Conservation (phyloP, 1,140 invertebrate species). For the Mamestra configurata region DNA sequence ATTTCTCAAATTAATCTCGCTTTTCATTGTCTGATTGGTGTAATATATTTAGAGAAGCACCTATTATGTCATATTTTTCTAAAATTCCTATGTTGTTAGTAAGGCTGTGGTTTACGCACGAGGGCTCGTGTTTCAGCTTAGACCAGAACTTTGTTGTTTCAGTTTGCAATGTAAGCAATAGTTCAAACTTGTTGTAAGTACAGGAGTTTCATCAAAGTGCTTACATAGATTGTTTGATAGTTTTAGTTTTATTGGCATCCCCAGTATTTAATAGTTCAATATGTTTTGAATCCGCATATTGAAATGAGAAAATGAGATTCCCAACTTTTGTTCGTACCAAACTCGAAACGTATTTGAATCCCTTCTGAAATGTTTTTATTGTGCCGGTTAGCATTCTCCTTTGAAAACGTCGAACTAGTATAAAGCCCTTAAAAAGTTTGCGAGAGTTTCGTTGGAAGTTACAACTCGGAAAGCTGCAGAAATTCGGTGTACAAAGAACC, state of each 20-base stretch:
- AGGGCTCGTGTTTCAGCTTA: background rate
- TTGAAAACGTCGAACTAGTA: conserved; percentile 11
- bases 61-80: conserved; percentile 21
- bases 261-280: background rate
- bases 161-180: background rate
- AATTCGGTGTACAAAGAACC: background rate
- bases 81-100: conserved; percentile 12
- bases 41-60: conserved; percentile 8
- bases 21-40: conserved; percentile 25
- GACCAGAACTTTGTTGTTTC: background rate
- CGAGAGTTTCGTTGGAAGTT: conserved; percentile 5
- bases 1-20: conserved; percentile 37
- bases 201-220: background rate
- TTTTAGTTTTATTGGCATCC: conserved; percentile 5
- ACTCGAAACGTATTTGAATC: conserved; percentile 15
- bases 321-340: background rate
- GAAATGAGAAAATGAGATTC: conserved; percentile 2
- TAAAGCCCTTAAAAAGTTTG: conserved; percentile 1
- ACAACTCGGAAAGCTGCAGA: background rate
- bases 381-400: conserved; percentile 5
- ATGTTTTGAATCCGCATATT: background rate
- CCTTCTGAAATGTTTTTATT: conserved; percentile 8
- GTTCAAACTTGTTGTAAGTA: background rate
- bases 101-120: background rate
- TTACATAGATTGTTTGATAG: background rate